A percentile compares a stretch with the other conserved stretches of the same genome.
Conservation (phyloP, 2,888 invertebrate genomes). For the Glaucopsyche alexis region DNA sequence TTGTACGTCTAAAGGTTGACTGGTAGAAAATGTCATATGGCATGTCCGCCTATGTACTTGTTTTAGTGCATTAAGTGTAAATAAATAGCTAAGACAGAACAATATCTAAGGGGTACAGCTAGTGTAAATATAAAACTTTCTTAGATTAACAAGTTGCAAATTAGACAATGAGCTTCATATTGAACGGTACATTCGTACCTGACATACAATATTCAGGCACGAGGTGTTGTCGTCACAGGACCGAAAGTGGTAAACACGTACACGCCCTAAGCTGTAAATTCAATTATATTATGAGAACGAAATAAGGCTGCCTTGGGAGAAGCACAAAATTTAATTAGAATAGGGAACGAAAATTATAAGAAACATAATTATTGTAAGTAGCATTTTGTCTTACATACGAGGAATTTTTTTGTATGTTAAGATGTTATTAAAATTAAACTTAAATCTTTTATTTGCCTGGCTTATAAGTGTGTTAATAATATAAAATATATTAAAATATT, state of each 20-base stretch:
- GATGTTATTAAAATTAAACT: too few relatives aligned
- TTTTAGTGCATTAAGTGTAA: too few relatives aligned
- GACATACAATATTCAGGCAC: slow-evolving; percentile 19
- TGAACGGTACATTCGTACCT: not conserved
- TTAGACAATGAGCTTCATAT: not conserved
- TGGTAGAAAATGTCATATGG: too few relatives aligned
- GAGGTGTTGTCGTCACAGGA: slow-evolving; percentile 19
- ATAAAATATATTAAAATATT: too few relatives aligned
- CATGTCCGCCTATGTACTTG: too few relatives aligned
- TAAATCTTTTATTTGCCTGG: too few relatives aligned
- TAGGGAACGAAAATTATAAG: slow-evolving; percentile 26
- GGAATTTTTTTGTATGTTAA: not conserved
- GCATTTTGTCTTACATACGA: not conserved
- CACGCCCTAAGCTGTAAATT: slow-evolving; percentile 29
- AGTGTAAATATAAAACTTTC: too few relatives aligned
- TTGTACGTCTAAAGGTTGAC: too few relatives aligned
- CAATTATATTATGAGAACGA: slow-evolving; percentile 28
- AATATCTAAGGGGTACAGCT: too few relatives aligned
- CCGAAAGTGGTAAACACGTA: slow-evolving; percentile 27
- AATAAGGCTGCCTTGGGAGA: slow-evolving; percentile 27
- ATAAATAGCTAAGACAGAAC: too few relatives aligned
- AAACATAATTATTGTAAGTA: slow-evolving; percentile 14
- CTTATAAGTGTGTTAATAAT: too few relatives aligned
- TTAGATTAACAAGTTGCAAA: not conserved
- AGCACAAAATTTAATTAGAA: slow-evolving; percentile 27